Conservation (phyloP, 2,888 invertebrate genomes). For the Onthophagus sagittarius region DNA sequence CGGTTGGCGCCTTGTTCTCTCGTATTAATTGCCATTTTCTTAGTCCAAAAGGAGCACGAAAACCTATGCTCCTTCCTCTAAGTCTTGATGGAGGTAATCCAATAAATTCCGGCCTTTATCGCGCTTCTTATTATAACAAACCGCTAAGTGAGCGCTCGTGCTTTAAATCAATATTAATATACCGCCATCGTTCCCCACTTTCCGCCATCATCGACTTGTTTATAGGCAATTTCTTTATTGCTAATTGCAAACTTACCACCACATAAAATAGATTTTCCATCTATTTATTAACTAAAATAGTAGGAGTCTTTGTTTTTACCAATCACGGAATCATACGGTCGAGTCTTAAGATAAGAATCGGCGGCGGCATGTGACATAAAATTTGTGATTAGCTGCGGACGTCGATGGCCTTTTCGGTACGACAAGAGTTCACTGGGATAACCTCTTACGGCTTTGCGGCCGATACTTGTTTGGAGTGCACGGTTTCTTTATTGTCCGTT, state of each 20-base stretch:
- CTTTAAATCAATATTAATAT: background rate
- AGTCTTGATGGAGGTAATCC: background rate
- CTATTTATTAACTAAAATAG: background rate
- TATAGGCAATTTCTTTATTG: background rate
- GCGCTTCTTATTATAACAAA: background rate
- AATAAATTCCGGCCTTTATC: background rate
- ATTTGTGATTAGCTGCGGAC: background rate
- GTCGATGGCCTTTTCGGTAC: background rate
- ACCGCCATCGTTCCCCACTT: background rate
- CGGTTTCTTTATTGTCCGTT: background rate
- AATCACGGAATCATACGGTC: background rate
- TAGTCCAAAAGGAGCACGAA: background rate
- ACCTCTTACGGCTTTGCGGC: background rate
- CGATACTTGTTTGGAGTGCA: background rate
- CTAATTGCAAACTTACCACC: background rate
- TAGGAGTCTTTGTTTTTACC: background rate
- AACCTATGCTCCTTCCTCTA: background rate
- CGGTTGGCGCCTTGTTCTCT: background rate
- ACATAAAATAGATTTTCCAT: background rate
- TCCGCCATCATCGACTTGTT: background rate
- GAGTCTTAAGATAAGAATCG: background rate
- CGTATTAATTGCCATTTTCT: background rate
- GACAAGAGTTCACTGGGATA: background rate
- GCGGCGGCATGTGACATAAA: background rate
- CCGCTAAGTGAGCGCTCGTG: background rate